Evolutionary conservation across 1,140 invertebrate species (phyloP).

Genomic region (Brachionus angularis): DNA sequence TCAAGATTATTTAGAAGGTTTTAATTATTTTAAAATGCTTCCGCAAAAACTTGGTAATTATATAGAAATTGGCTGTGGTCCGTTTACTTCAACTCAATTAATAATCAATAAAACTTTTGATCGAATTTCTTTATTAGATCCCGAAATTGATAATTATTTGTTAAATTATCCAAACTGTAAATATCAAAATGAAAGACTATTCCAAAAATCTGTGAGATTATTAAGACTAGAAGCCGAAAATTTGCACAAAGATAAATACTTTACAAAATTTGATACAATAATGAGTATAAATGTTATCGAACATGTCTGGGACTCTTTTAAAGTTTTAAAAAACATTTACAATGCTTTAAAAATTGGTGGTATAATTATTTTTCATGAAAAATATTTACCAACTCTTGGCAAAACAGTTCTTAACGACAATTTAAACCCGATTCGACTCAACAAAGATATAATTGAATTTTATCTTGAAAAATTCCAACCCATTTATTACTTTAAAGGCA

Average conservation of each 20-base stretch:
- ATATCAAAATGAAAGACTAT: slow-evolving; percentile 7
- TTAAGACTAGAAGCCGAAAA: background rate
- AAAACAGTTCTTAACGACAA: no score
- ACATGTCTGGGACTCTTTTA: slow-evolving; percentile 19
- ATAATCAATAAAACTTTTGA: background rate
- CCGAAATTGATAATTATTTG: background rate
- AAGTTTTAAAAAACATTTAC: slow-evolving; percentile 3
- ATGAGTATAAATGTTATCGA: slow-evolving; percentile 1
- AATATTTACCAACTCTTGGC: background rate
- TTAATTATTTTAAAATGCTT: background rate
- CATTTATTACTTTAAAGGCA: no score
- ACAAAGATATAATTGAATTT: no score
- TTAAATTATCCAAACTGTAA: background rate
- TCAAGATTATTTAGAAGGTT: background rate
- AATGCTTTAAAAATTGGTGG: background rate
- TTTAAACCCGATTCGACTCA: no score
- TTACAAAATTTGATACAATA: background rate
- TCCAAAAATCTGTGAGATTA: background rate
- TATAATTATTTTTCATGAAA: slow-evolving; percentile 9
- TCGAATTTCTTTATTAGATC: background rate
- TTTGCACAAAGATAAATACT: background rate
- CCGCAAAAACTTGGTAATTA: background rate
- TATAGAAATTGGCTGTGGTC: slow-evolving; percentile 10
- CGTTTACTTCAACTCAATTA: slow-evolving; percentile 4
- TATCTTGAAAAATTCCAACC: no score